Conservation (phyloP, 1,140 invertebrate genomes). For the Euura saliciscinereae region DNA sequence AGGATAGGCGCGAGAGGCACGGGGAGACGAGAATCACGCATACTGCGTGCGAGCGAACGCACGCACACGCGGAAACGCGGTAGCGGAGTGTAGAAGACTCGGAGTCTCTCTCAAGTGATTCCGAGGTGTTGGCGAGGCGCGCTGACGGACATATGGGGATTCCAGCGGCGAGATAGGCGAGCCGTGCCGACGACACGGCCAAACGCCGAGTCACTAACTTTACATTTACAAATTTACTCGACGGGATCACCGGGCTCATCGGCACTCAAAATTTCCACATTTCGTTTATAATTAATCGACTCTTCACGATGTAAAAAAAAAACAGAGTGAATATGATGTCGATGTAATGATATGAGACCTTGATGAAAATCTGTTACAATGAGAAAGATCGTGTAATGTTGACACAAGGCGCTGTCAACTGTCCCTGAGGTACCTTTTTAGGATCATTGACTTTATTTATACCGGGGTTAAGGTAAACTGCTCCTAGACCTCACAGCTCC, state of each 20-base stretch:
- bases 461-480: slow-evolving; percentile 50
- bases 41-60: slow-evolving; percentile 14
- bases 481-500: slow-evolving; percentile 37
- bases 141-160: slow-evolving; percentile 58
- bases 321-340: too few relatives aligned
- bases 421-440: slow-evolving; percentile 21
- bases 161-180: slow-evolving; percentile 56
- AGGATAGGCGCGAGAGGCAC: slow-evolving; percentile 9
- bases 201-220: slow-evolving; percentile 4
- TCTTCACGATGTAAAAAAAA: too few relatives aligned
- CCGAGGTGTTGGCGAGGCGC: slow-evolving; percentile 33
- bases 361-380: too few relatives aligned
- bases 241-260: background rate
- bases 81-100: slow-evolving; percentile 29
- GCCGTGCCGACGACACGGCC: slow-evolving; percentile 36
- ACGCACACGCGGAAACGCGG: slow-evolving; percentile 13
- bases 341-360: too few relatives aligned
- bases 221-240: slow-evolving; percentile 4
- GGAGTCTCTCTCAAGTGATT: slow-evolving; percentile 9
- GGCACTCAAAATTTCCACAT: background rate
- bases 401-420: background rate
- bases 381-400: too few relatives aligned
- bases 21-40: slow-evolving; percentile 10
- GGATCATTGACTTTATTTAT: slow-evolving; percentile 44
- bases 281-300: too few relatives aligned